These are phyloP conservation scores for Zosterops pallidus DNA, from an alignment of 2,113 vertebrate genomes.

Conservation along the genomic window DNA sequence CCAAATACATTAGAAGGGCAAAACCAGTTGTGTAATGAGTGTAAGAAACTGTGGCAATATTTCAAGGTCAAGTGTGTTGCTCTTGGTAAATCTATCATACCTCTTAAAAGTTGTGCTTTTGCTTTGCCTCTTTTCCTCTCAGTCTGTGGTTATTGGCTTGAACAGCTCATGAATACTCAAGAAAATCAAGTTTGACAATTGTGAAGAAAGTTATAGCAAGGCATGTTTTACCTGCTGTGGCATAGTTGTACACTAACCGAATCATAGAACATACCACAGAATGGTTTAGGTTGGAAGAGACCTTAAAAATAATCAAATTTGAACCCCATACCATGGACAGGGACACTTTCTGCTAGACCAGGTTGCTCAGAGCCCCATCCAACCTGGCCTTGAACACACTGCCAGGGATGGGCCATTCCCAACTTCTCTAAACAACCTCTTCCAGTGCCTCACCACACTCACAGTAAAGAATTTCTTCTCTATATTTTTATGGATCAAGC, in stretches of 20 bases:
- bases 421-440: not conserved
- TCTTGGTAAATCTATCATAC: not conserved
- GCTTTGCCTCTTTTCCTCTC: not conserved
- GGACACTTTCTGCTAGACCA: not conserved
- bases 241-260: not conserved
- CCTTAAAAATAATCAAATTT: not conserved
- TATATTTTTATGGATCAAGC: too few species aligned
- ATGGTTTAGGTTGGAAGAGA: not conserved
- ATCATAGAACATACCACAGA: not conserved
- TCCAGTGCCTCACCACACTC: not conserved
- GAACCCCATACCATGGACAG: fast-evolving
- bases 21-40: not conserved
- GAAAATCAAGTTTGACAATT: not conserved
- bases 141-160: not conserved
- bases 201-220: not conserved
- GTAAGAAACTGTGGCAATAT: not conserved
- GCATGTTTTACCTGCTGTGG: not conserved
- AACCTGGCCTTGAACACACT: not conserved
- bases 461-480: not conserved
- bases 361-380: not conserved
- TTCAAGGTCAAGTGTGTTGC: not conserved
- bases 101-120: not conserved
- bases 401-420: not conserved
- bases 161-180: not conserved
- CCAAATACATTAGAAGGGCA: not conserved